Evolutionary conservation across 1,140 invertebrate genomes (phyloP), one percentile per base, ranked within the genome.

Genomic region (Drosophila nasuta): DNA sequence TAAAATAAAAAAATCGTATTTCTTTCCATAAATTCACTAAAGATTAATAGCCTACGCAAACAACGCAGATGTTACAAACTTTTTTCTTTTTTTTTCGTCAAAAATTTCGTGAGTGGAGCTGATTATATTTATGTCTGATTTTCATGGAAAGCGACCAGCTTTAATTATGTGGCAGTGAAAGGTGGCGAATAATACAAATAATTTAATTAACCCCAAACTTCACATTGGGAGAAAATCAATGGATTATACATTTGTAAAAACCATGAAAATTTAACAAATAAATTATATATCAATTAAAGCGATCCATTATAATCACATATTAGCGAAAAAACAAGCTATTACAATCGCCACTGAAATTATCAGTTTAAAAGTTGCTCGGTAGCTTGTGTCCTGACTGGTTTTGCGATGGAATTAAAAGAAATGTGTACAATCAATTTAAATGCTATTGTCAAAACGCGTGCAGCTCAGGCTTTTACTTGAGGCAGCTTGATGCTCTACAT

Each of bases 51-150:
- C 69, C 58, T 82, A 35, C 49, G 41, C 1, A 78, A 67, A 64
- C 71, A 62, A 35, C 60, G 75, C 10, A 38, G 35, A 10, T 38
- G 10, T 11, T 38, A 10, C 6, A 38, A 38, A 38, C 8, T 10
- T 38, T 7, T 10, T 10, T 11, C 10, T 38, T 38, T 10, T 60
- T 65, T 70, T 13, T 30, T 51, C 10, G 38, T 41, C 25, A n/a
- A 8, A 28, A n/a, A 52, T 33, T 52, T 51, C 54, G 52, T 77
- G 74, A 10, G 52, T 77, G 60, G 35, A 67, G 74, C 38, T 78
- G 54, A 81, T 75, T 73, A 65, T 59, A 38, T 72, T 78, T 81
- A 67, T 60, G 78, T 59, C 51, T 78, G 46, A 66, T 68, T 78
- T 75, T 35, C 33, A 51, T 51, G 35, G 41, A 75, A 76, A 76